Conservation (phyloP, 2,888 invertebrate species). For the Parapristionchus giblindavisi region DNA sequence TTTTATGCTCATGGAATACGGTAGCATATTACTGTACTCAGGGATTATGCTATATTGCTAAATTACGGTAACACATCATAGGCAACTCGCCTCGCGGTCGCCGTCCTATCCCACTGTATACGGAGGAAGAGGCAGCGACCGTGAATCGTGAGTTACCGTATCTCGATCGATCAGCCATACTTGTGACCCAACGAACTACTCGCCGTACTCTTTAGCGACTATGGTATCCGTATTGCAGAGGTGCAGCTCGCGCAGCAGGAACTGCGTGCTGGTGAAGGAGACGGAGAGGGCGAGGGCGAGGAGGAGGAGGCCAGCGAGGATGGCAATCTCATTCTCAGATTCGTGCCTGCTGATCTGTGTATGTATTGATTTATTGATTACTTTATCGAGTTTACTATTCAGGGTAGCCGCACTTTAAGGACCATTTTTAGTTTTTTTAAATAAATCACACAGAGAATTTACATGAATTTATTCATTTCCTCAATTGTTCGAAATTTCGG, state of each 20-base stretch:
- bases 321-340: constrained; percentile 48
- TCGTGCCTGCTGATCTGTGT: constrained; percentile 57
- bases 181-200: neutral
- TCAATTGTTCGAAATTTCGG: too few species aligned
- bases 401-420: too few species aligned
- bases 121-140: constrained; percentile 48
- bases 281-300: constrained; percentile 51
- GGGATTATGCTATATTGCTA: too few species aligned
- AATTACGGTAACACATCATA: too few species aligned
- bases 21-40: too few species aligned
- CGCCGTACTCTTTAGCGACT: neutral
- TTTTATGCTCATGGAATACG: too few species aligned
- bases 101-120: constrained; percentile 49
- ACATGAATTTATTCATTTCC: too few species aligned
- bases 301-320: constrained; percentile 48
- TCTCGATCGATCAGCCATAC: neutral
- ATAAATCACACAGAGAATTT: too few species aligned
- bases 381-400: too few species aligned
- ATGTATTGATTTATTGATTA: too few species aligned
- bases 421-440: too few species aligned
- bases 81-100: too few species aligned
- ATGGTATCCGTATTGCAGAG: constrained; percentile 46
- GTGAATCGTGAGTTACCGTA: constrained; percentile 45
- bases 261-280: constrained; percentile 43
- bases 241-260: constrained; percentile 49